A percentile compares a stretch with the other conserved stretches of the same genome.
Evolutionary conservation across 2,797 vertebrate genomes (phyloP).

Genomic region (Dromococcyx pavoninus): DNA sequence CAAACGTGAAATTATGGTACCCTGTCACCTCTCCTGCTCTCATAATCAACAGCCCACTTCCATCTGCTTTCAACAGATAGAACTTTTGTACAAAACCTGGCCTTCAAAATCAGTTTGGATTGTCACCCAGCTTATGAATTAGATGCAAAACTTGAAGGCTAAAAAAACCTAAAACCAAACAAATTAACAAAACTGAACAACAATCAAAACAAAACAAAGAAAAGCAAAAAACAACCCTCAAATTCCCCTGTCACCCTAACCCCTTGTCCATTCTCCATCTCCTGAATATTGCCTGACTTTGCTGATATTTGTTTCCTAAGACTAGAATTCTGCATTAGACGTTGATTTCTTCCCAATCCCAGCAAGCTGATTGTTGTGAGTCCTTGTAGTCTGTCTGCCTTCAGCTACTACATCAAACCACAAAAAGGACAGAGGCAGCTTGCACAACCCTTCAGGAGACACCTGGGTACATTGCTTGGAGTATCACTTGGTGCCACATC

Average conservation of each 20-base stretch:
- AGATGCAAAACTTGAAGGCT: neutral
- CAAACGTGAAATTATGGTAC: neutral
- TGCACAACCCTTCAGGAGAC: neutral
- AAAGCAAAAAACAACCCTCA: fast-evolving
- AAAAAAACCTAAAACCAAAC: neutral
- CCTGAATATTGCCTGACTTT: neutral
- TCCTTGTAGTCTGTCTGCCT: conserved; percentile 29
- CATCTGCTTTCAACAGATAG: neutral
- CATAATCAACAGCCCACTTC: neutral
- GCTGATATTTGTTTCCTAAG: conserved; percentile 31
- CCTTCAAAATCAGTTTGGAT: conserved; percentile 4
- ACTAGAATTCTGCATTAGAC: conserved; percentile 38
- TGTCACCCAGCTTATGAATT: neutral
- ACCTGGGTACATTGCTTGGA: neutral
- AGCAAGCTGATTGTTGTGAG: conserved; percentile 43
- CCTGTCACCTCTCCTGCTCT: neutral
- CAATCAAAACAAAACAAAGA: neutral
- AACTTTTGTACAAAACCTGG: neutral
- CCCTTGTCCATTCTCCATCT: neutral
- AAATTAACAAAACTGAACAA: neutral
- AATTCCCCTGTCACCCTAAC: fast-evolving
- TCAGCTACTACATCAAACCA: conserved; percentile 31
- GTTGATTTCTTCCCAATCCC: conserved; percentile 18
- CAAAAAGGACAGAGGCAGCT: neutral
- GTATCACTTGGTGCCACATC: neutral